Evolutionary conservation across 2,797 vertebrate species (phyloP), one percentile per base, ranked within the genome.

Genomic region (Pangasius mekongensis): DNA sequence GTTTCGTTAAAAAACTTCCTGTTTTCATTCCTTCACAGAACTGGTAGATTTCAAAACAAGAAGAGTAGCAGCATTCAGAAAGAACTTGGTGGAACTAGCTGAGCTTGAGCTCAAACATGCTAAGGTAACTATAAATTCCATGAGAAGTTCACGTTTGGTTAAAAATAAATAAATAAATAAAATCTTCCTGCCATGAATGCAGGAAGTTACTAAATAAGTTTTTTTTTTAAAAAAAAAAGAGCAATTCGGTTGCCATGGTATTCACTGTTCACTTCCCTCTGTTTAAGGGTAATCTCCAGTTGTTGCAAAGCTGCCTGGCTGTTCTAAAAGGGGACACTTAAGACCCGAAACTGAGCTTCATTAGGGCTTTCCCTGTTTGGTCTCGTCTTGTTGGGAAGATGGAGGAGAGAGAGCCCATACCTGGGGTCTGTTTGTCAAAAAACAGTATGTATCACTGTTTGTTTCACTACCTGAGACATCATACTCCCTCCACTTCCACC

Each of bases 41-140:
- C 97, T 99, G 91, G 97, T 98, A 92, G 98, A 99, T 93, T 99
- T 99, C 94, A 99, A 99, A 94, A 99, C 98, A 83, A 96, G 98
- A 95, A 97, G 98, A 97, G 98, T 99, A 91, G 97, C 98, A 66
- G 98, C 98, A 0, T 99, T 99, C 95, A 97, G 98, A 94, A 99
- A 99, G 96, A 99, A 99, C 94, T 95, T 99, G 95, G 98, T 99
- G 95, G 98, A 99, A 94, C 96, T 99, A 93, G 98, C 98, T 49
- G 98, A 99, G 95, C 96, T 99, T 95, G 98, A 99, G 96, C 96
- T 99, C 87, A 99, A 99, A 95, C 98, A 99, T 91, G 98, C 98
- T 86, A 99, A 99, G 98, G 98, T 99, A 95, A 87, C 77, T 86
- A 78, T 86, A 78, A 6, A 13, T 56, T 78, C 49, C 36, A 56